Conservation (phyloP, 2,888 invertebrate genomes). For the Stenotaenia linearis region DNA sequence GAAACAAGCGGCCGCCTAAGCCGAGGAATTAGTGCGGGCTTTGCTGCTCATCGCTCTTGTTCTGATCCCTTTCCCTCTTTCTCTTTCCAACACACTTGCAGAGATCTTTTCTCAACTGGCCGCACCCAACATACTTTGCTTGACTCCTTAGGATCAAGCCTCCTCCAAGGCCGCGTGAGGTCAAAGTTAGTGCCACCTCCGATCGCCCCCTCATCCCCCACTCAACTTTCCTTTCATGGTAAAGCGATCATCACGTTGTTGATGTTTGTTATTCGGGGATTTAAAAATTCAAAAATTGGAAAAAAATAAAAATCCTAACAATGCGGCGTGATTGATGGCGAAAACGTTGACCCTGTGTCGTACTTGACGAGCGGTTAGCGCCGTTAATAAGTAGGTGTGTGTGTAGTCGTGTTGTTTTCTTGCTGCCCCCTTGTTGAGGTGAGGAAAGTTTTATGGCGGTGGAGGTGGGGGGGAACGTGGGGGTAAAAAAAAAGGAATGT, state of each 20-base stretch:
- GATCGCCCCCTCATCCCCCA: not conserved
- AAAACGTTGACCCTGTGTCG: not conserved
- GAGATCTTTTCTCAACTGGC: constrained; percentile 14
- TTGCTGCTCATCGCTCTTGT: constrained; percentile 34
- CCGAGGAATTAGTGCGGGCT: constrained; percentile 32
- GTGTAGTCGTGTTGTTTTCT: not conserved
- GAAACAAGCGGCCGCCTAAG: constrained; percentile 28
- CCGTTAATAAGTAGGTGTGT: not conserved
- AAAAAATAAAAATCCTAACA: not conserved
- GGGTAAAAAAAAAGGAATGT: not conserved
- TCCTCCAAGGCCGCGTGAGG: constrained; percentile 2
- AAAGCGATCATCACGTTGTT: not conserved
- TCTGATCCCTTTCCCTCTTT: constrained; percentile 13
- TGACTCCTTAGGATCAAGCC: not conserved
- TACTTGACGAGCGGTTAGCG: not conserved
- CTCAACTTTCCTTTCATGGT: not conserved
- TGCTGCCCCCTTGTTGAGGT: not conserved
- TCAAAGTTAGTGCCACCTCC: not conserved
- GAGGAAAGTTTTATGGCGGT: not conserved
- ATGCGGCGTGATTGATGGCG: not conserved
- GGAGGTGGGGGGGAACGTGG: not conserved
- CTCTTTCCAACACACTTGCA: not conserved
- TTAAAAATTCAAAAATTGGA: not conserved
- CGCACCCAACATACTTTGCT: not conserved
- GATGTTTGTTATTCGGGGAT: not conserved